Evolutionary conservation across 2,888 invertebrate species (phyloP).

Genomic region (Nycteola revayana): DNA sequence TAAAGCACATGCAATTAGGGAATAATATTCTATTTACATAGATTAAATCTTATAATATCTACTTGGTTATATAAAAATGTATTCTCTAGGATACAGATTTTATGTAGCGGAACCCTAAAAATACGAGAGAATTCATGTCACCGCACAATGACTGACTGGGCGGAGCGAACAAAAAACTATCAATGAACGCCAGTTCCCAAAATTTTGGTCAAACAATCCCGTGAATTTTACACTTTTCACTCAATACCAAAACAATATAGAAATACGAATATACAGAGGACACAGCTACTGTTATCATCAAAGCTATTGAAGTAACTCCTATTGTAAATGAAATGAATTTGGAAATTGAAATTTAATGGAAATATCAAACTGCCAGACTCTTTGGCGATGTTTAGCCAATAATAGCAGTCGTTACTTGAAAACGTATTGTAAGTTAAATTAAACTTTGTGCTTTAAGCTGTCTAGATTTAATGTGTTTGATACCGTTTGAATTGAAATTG

Average conservation of each 20-base stretch:
- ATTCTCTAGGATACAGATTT: too few species aligned
- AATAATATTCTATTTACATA: too few species aligned
- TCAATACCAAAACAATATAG: too few species aligned
- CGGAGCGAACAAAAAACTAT: conserved; percentile 52
- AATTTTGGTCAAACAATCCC: conserved; percentile 40
- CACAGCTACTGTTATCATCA: conserved; percentile 12
- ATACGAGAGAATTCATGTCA: conserved; percentile 28
- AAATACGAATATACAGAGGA: too few species aligned
- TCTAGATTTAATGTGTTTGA: conserved; percentile 31
- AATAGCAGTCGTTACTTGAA: conserved; percentile 48
- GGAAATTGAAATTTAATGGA: conserved; percentile 65
- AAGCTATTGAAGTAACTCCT: conserved; percentile 24
- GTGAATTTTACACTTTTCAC: conserved; percentile 53
- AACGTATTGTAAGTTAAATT: conserved; percentile 44
- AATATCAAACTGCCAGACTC: conserved; percentile 58
- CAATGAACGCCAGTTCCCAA: conserved; percentile 59
- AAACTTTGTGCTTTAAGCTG: conserved; percentile 43
- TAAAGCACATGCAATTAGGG: too few species aligned
- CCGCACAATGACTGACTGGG: conserved; percentile 53
- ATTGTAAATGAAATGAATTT: conserved; percentile 48
- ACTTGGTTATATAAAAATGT: too few species aligned
- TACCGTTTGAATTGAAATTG: conserved; percentile 23
- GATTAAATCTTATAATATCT: too few species aligned
- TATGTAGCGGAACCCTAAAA: conserved; percentile 24
- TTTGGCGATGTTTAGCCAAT: conserved; percentile 48